Evolutionary conservation across 2,113 vertebrate genomes (phyloP), one percentile per base, ranked within the genome.

Genomic region (Hippocampus zosterae): DNA sequence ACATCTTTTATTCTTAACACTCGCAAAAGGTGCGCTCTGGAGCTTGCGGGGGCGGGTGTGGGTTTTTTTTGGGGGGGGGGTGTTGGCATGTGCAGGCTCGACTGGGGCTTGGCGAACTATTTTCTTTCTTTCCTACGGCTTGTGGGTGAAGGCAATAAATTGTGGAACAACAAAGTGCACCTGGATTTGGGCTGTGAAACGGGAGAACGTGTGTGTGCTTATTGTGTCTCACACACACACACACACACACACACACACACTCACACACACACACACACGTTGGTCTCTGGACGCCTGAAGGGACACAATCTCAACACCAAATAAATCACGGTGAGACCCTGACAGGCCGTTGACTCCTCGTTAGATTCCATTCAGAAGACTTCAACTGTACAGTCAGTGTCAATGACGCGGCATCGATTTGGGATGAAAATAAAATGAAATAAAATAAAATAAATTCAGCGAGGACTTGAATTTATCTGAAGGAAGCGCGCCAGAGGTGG

Each of bases 271-370:
- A 42, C 29, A 59, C 72, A 27, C 42, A 33, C 42, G 5, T 60
- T 60, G 57, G 79, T 78, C 65, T 67, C 76, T 68, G 55, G 81
- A 79, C 84, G 83, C 87, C 88, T 86, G 67, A 80, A 87, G 89
- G 85, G 83, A 85, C 65, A 23, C 83, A 80, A 84, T 81, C 77
- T 89, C 84, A 86, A 68, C 75, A 48, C 62, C 68, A 68, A 82
- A 82, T 88, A 91, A 90, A 89, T 91, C 81, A 90, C 84, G 71
- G 68, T n/a, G 74, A 82, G 83, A 84, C 85, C 79, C 79, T 78
- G 87, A 87, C 83, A 88, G 41, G 46, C 79, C 50, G 86, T 81
- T 85, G 80, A 85, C 85, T 81, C 76, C 76, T 82, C 80, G 65
- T 82, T 79, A 79, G 41, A 69, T 70, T 75, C 57, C 74, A 76